Evolutionary conservation across 2,888 invertebrate species (phyloP).

Genomic region (Dryomyza anilis): DNA sequence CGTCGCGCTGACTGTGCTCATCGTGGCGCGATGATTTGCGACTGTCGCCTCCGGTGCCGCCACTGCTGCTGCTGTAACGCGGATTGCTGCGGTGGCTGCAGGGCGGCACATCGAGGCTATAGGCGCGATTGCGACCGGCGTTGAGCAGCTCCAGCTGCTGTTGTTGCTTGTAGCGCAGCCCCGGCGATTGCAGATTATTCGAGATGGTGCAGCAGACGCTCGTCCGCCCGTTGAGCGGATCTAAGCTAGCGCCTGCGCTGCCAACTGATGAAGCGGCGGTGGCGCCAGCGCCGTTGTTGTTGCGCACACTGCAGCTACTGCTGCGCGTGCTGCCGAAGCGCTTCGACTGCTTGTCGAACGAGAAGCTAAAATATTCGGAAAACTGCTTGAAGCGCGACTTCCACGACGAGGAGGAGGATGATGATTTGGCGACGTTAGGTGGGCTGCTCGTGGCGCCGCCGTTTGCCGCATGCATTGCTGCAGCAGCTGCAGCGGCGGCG

Average conservation of each 20-base stretch:
- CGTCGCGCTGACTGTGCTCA: constrained; percentile 46
- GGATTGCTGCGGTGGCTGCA: constrained; percentile 48
- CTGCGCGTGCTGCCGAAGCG: constrained; percentile 58
- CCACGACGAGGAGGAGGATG: constrained; percentile 48
- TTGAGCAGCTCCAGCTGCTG: constrained; percentile 41
- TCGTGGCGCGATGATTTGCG: constrained; percentile 57
- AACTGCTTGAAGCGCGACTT: constrained; percentile 59
- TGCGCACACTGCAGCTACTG: constrained; percentile 52
- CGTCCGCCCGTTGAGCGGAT: constrained; percentile 39
- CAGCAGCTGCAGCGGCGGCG: constrained; percentile 37
- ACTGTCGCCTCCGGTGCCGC: constrained; percentile 58
- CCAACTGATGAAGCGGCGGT: background rate
- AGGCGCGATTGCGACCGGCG: constrained; percentile 55
- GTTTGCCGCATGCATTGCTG: constrained; percentile 23
- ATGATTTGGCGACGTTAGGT: constrained; percentile 22
- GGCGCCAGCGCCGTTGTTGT: constrained; percentile 46
- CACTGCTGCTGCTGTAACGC: constrained; percentile 56
- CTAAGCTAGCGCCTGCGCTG: constrained; percentile 27
- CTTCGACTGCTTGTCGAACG: constrained; percentile 59
- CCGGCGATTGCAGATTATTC: constrained; percentile 52
- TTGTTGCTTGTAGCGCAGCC: constrained; percentile 42
- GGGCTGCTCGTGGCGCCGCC: background rate
- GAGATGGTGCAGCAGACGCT: constrained; percentile 57
- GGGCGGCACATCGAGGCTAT: constrained; percentile 60
- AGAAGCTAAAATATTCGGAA: constrained; percentile 60